phyloP scores from a whole-genome alignment of 2,113 vertebrate genomes.

The Panthera tigris region DNA sequence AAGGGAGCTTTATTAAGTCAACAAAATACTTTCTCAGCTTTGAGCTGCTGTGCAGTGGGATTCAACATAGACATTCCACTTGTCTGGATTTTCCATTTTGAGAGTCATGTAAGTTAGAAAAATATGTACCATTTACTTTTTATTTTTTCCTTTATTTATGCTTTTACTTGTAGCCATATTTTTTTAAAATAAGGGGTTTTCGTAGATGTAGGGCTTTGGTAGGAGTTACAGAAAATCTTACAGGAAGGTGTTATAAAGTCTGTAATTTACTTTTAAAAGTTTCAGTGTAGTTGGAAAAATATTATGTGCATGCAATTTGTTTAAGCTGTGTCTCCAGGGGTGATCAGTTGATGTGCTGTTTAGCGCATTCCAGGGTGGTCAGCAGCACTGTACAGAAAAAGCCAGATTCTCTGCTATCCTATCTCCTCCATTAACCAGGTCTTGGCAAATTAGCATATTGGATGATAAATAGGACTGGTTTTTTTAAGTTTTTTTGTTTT shows the following conservation, averaged over 20 bases:
- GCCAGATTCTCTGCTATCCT: not conserved
- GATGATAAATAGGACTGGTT: not conserved
- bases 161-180: not conserved
- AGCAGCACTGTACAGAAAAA: not conserved
- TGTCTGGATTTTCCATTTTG: conserved; percentile 1
- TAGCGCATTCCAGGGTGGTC: not conserved
- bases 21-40: not conserved
- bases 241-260: not conserved
- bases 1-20: conserved; percentile 9
- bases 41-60: not conserved
- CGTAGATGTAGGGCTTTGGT: not conserved
- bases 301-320: not conserved
- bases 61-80: conserved; percentile 45
- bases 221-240: not conserved
- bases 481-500: too few species aligned
- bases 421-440: not conserved
- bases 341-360: not conserved
- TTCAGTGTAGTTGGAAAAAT: not conserved
- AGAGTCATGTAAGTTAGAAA: not conserved
- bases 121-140: not conserved
- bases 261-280: not conserved
- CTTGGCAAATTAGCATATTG: not conserved
- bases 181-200: not conserved
- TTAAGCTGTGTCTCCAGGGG: not conserved
- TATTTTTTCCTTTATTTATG: not conserved